Evolutionary conservation across 2,113 vertebrate species (phyloP).

Genomic region (Thunnus thynnus): DNA sequence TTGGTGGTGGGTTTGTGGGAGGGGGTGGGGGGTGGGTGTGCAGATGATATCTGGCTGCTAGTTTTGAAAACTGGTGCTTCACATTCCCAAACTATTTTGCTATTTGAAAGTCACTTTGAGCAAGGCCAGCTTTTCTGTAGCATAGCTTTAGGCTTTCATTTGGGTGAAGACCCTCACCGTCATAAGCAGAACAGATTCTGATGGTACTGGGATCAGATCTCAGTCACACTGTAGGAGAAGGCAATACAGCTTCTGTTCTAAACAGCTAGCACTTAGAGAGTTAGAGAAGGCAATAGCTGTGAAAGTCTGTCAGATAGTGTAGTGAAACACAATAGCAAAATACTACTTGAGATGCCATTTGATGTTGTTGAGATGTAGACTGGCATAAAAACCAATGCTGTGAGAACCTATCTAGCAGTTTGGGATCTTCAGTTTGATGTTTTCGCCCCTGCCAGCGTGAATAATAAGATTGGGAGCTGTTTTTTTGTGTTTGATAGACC

Average conservation of each 20-base stretch:
- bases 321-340: constrained; percentile 46
- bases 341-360: constrained; percentile 51
- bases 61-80: constrained; percentile 76
- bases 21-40: background rate
- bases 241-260: constrained; percentile 49
- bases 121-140: constrained; percentile 75
- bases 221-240: constrained; percentile 26
- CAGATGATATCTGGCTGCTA: constrained; percentile 58
- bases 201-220: constrained; percentile 57
- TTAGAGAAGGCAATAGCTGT: constrained; percentile 18
- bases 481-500: constrained; percentile 10
- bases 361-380: constrained; percentile 37
- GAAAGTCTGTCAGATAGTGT: constrained; percentile 29
- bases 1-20: constrained; percentile 7
- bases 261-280: constrained; percentile 49
- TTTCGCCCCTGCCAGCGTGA: constrained; percentile 12
- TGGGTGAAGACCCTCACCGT: constrained; percentile 41
- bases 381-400: constrained; percentile 17
- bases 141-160: constrained; percentile 70
- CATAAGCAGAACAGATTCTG: constrained; percentile 26
- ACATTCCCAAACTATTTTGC: constrained; percentile 71
- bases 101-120: constrained; percentile 64
- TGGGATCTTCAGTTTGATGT: constrained; percentile 18
- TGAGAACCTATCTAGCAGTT: constrained; percentile 17
- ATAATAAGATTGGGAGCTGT: background rate